Evolutionary conservation across 2,113 vertebrate genomes (phyloP).

Genomic region (Rallus limicola): DNA sequence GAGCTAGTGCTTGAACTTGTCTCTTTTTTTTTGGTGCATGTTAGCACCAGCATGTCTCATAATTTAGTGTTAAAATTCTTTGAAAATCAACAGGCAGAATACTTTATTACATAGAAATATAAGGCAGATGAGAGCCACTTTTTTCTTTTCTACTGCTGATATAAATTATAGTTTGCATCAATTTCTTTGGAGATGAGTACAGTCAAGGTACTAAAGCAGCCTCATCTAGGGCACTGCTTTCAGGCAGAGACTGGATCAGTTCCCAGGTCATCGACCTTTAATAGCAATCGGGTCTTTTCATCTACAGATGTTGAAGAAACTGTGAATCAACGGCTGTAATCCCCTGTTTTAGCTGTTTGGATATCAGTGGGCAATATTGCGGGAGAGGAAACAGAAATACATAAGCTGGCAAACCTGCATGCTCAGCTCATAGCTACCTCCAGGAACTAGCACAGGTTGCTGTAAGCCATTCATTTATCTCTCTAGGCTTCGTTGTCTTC

Average conservation of each 20-base stretch:
- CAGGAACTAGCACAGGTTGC: neutral
- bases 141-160: neutral
- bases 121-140: neutral
- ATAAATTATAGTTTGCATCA: neutral
- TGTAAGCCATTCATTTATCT: neutral
- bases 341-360: neutral
- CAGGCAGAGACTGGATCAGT: neutral
- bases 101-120: neutral
- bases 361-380: neutral
- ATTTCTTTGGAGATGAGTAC: neutral
- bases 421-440: neutral
- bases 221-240: neutral
- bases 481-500: neutral
- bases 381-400: neutral
- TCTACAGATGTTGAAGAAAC: neutral
- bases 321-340: neutral
- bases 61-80: neutral
- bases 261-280: accelerated
- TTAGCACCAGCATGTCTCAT: neutral
- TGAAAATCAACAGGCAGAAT: neutral
- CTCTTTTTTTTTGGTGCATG: neutral
- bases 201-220: neutral
- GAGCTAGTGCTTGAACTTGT: neutral
- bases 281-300: neutral
- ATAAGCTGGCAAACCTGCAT: accelerated